Conservation (phyloP, 2,888 invertebrate genomes). For the Cremastinae sp. region DNA sequence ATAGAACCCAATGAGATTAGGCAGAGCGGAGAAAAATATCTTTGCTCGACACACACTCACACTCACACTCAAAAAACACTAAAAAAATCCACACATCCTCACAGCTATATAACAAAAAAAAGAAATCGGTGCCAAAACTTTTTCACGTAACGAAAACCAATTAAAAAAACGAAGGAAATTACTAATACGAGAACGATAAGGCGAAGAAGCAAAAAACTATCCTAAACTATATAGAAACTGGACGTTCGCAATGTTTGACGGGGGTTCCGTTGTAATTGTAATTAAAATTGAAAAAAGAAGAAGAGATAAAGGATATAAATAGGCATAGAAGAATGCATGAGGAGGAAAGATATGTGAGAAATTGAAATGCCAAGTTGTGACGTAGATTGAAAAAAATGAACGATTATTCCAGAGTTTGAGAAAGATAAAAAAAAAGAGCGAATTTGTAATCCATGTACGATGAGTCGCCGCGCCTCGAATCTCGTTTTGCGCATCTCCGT, state of each 20-base stretch:
- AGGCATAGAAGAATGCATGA: background rate
- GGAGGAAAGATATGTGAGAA: slow-evolving; percentile 3
- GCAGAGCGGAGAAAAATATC: slow-evolving; percentile 27
- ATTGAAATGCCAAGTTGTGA: slow-evolving; percentile 10
- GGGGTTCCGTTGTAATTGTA: slow-evolving; percentile 54
- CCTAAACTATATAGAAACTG: slow-evolving; percentile 53
- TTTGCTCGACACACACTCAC: slow-evolving; percentile 6
- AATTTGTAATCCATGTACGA: slow-evolving; percentile 35
- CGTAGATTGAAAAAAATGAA: slow-evolving; percentile 36
- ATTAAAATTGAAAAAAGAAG: slow-evolving; percentile 21
- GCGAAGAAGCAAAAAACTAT: slow-evolving; percentile 38
- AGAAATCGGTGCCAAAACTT: slow-evolving; percentile 60
- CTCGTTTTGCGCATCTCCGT: slow-evolving; percentile 13
- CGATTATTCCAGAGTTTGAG: slow-evolving; percentile 19
- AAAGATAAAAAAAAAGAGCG: too few species aligned
- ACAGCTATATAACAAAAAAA: slow-evolving; percentile 59
- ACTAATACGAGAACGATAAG: slow-evolving; percentile 17
- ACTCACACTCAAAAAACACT: slow-evolving; percentile 38
- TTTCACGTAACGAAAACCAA: slow-evolving; percentile 50
- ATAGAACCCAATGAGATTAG: slow-evolving; percentile 52
- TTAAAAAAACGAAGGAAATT: slow-evolving; percentile 37
- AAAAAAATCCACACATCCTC: slow-evolving; percentile 51
- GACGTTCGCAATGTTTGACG: slow-evolving; percentile 51
- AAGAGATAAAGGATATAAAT: background rate
- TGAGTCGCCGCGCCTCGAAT: background rate